Percentiles rank a stretch among this genome's conserved stretches.
Evolutionary conservation across 2,113 vertebrate species (phyloP).

Genomic region (Platichthys stellatus): DNA sequence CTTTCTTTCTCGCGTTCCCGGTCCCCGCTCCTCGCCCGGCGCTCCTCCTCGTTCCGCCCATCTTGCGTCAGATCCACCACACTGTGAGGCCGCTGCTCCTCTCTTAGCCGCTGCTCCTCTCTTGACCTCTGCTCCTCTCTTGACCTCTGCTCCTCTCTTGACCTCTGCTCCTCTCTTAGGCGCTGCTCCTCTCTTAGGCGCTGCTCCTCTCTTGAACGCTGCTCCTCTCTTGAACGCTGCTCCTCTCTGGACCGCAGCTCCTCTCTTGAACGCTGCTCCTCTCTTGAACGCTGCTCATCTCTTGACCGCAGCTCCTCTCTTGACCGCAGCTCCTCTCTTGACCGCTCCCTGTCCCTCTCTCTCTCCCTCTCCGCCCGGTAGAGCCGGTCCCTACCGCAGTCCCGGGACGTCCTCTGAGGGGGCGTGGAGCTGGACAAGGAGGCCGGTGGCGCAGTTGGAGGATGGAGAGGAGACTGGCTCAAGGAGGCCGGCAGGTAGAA

Average conservation of each 20-base stretch:
- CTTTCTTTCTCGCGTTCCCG: slow-evolving; percentile 56
- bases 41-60: slow-evolving; percentile 76
- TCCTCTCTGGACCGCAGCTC: slow-evolving; percentile 61
- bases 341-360: slow-evolving; percentile 72
- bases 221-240: slow-evolving; percentile 67
- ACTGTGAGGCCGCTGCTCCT: slow-evolving; percentile 72
- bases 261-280: slow-evolving; percentile 66
- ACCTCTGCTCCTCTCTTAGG: slow-evolving; percentile 80
- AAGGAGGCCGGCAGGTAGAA: slow-evolving; percentile 88
- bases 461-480: slow-evolving; percentile 82
- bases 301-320: slow-evolving; percentile 78
- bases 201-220: slow-evolving; percentile 32
- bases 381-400: slow-evolving; percentile 82
- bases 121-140: slow-evolving; percentile 78
- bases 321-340: slow-evolving; percentile 58
- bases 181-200: slow-evolving; percentile 75
- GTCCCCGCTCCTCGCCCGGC: slow-evolving; percentile 49
- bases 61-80: slow-evolving; percentile 87
- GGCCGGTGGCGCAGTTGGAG: slow-evolving; percentile 81
- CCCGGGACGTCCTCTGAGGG: slow-evolving; percentile 84
- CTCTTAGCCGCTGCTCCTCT: slow-evolving; percentile 80
- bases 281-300: slow-evolving; percentile 74
- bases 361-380: slow-evolving; percentile 83
- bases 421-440: slow-evolving; percentile 80
- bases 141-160: slow-evolving; percentile 56